phyloP scores from a whole-genome alignment of 2,113 vertebrate species.

The Tinamus guttatus region DNA sequence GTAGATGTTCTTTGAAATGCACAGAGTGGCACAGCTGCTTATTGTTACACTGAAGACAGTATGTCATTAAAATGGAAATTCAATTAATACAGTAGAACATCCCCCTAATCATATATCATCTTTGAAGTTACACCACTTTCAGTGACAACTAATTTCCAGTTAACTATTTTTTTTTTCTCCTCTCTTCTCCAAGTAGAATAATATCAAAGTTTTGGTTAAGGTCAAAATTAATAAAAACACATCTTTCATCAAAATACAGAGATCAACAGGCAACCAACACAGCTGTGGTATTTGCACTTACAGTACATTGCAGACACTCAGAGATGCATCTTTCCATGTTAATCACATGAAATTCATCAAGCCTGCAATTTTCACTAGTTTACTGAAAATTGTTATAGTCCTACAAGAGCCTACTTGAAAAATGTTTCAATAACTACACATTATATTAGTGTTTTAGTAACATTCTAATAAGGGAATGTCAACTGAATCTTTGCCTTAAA shows the following conservation, averaged over 20 bases:
- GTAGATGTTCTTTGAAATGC: constrained; percentile 56
- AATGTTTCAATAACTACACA: background rate
- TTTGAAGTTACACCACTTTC: constrained; percentile 45
- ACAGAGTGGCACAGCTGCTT: constrained; percentile 45
- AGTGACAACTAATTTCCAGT: constrained; percentile 36
- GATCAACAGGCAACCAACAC: background rate
- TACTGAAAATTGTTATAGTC: background rate
- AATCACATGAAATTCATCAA: background rate
- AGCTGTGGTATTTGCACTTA: background rate
- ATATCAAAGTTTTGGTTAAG: background rate
- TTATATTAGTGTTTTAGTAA: background rate
- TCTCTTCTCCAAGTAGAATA: background rate
- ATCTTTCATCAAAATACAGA: constrained; percentile 26
- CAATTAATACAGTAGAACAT: constrained; percentile 50
- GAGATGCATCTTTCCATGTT: background rate
- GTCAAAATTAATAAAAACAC: constrained; percentile 42
- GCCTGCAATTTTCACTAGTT: background rate
- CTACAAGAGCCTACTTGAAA: background rate
- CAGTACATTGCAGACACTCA: background rate
- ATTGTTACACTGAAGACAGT: constrained; percentile 52
- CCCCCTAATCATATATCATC: constrained; percentile 28
- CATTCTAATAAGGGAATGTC: background rate
- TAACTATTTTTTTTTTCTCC: background rate
- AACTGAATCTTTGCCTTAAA: background rate
- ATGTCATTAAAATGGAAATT: constrained; percentile 60